Conservation (phyloP, 2,888 invertebrate genomes). For the Lysandra coridon region DNA sequence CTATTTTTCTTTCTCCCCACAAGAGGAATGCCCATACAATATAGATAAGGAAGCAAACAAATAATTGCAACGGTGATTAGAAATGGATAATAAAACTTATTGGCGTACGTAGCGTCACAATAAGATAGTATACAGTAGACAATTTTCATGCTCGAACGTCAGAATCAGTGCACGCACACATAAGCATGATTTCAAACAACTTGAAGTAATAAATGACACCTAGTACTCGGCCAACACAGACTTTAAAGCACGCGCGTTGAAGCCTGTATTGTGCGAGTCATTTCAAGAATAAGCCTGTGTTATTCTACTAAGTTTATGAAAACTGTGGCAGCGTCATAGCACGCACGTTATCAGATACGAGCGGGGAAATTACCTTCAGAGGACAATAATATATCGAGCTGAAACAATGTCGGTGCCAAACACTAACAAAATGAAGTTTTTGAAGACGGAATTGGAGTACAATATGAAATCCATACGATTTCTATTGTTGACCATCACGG, state of each 20-base stretch:
- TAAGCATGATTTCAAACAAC: too few relatives aligned
- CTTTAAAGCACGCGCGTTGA: too few relatives aligned
- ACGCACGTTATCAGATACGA: slow-evolving; percentile 33
- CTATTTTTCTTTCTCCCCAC: neutral
- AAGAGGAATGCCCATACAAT: neutral
- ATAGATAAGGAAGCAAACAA: slow-evolving; percentile 14
- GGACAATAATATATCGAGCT: slow-evolving; percentile 31
- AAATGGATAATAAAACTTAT: slow-evolving; percentile 11
- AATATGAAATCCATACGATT: slow-evolving; percentile 74
- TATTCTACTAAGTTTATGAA: neutral
- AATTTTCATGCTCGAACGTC: rapidly evolving
- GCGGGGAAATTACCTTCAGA: slow-evolving; percentile 8
- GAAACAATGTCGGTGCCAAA: slow-evolving; percentile 47
- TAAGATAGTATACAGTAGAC: neutral
- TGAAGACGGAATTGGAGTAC: slow-evolving; percentile 67
- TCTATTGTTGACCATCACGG: slow-evolving; percentile 68
- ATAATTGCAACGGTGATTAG: neutral
- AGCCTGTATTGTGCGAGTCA: too few relatives aligned
- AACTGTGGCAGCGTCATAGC: neutral
- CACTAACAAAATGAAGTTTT: slow-evolving; percentile 58
- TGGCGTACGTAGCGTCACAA: neutral
- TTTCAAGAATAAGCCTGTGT: neutral
- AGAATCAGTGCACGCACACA: neutral
- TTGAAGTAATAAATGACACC: too few relatives aligned
- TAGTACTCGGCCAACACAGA: too few relatives aligned